Evolutionary conservation across 2,888 invertebrate species (phyloP).

Genomic region (Spilosoma lubricipeda): DNA sequence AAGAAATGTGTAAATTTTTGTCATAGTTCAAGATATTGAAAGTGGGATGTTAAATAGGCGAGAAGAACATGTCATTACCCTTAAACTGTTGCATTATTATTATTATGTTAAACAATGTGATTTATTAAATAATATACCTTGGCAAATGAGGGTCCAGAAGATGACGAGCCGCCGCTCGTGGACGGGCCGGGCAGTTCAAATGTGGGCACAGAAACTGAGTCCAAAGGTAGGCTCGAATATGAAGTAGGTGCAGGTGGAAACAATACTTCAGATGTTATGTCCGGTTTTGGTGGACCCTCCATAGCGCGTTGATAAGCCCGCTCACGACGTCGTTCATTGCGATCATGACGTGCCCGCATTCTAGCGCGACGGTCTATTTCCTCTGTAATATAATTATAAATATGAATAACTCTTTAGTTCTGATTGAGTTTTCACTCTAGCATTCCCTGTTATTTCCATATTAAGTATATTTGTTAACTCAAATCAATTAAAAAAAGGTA

Average conservation of each 20-base stretch:
- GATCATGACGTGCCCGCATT: slow-evolving; percentile 89
- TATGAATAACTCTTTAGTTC: not conserved
- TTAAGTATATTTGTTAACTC: not conserved
- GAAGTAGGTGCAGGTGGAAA: slow-evolving; percentile 71
- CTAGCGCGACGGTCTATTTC: slow-evolving; percentile 91
- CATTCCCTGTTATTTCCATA: not conserved
- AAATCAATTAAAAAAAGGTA: too few species aligned
- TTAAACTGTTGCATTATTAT: not conserved
- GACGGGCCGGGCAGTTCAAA: slow-evolving; percentile 50
- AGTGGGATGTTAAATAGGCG: not conserved
- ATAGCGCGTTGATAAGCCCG: slow-evolving; percentile 90
- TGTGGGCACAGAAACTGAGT: slow-evolving; percentile 44
- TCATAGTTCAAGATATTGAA: not conserved
- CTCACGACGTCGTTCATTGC: slow-evolving; percentile 93
- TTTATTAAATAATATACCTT: slow-evolving; percentile 63
- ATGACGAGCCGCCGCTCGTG: slow-evolving; percentile 60
- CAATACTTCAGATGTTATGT: slow-evolving; percentile 85
- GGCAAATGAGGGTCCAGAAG: slow-evolving; percentile 79
- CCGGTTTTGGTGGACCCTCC: slow-evolving; percentile 89
- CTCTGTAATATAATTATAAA: slow-evolving; percentile 75
- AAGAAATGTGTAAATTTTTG: not conserved
- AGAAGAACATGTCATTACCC: not conserved
- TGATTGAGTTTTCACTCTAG: not conserved
- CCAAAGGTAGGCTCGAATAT: slow-evolving; percentile 58
- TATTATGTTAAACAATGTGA: too few species aligned